Conservation (phyloP, 2,888 invertebrate genomes). For the Dugesia japonica region DNA sequence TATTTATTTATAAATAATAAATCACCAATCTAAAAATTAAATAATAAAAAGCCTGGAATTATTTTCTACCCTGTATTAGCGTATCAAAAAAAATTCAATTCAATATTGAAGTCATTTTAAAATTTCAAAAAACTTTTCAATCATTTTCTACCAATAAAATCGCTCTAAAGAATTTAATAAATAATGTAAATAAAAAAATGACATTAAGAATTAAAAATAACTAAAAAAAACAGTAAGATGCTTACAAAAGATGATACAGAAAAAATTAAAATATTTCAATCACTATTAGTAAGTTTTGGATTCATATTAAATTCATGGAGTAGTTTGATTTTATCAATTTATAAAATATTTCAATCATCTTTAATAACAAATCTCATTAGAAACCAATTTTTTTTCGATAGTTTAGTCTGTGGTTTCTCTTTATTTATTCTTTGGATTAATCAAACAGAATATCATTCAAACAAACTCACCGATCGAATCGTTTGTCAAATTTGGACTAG, state of each 20-base stretch:
- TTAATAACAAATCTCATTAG: background rate
- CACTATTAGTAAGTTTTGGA: background rate
- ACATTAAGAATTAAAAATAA: too few relatives aligned
- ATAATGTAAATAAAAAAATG: too few relatives aligned
- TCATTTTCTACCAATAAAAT: too few relatives aligned
- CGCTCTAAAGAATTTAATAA: too few relatives aligned
- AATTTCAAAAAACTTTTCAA: too few relatives aligned
- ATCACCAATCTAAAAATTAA: too few relatives aligned
- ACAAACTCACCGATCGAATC: background rate
- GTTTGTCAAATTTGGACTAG: background rate
- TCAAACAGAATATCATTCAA: background rate
- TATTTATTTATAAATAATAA: too few relatives aligned
- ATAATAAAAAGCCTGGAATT: too few relatives aligned
- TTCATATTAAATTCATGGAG: background rate
- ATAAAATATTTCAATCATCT: slow-evolving; percentile 1
- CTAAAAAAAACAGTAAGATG: background rate
- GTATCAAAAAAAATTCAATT: too few relatives aligned
- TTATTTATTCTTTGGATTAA: background rate
- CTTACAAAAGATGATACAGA: background rate
- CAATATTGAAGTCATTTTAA: too few relatives aligned
- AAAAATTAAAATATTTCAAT: slow-evolving; percentile 4
- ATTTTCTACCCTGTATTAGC: too few relatives aligned
- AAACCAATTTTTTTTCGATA: background rate
- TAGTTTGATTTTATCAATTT: background rate
- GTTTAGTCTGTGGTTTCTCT: background rate